Conservation (phyloP, 1,140 invertebrate species). For the Mycetomoellerius zeteki region DNA sequence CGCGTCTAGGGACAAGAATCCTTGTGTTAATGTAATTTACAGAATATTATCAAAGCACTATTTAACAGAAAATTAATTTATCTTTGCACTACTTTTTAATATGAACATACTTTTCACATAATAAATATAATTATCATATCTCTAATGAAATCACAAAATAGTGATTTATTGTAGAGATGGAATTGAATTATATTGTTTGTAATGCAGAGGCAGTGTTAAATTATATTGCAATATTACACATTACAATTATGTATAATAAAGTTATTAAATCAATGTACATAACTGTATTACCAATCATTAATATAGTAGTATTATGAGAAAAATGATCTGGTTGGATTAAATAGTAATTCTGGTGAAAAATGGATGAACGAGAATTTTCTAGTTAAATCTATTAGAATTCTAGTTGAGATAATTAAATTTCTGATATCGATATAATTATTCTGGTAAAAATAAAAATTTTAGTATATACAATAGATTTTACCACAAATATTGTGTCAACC, state of each 20-base stretch:
- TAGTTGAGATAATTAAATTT: too few species aligned
- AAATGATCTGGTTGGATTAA: too few species aligned
- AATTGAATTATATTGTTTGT: constrained; percentile 13
- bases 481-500: too few species aligned
- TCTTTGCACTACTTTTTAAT: not conserved
- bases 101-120: not conserved
- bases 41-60: not conserved
- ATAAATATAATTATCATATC: not conserved
- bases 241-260: constrained; percentile 3
- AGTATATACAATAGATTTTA: too few species aligned
- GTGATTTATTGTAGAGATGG: not conserved
- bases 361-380: too few species aligned
- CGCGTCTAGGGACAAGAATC: not conserved
- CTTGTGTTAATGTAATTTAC: not conserved
- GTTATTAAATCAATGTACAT: not conserved
- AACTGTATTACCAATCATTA: too few species aligned
- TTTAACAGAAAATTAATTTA: constrained; percentile 8
- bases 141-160: not conserved
- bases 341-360: too few species aligned
- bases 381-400: too few species aligned
- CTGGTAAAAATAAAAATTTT: too few species aligned
- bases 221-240: not conserved
- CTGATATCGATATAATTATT: too few species aligned
- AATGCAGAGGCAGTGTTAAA: not conserved
- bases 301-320: too few species aligned